phyloP scores from a whole-genome alignment of 1,140 invertebrate genomes.

The Chionoecetes opilio region DNA sequence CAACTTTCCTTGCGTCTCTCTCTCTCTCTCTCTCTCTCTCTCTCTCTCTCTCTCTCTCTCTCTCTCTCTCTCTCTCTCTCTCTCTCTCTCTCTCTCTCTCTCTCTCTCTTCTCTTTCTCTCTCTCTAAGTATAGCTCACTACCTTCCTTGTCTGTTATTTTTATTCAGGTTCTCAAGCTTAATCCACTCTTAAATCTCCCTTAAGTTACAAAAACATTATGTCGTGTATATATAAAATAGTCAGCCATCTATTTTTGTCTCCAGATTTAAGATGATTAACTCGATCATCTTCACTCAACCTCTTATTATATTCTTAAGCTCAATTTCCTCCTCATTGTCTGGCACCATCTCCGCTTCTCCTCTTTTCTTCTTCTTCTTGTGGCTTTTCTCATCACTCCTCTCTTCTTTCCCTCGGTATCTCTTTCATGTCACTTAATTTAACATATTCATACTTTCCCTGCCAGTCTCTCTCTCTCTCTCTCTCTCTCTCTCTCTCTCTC shows the following conservation, averaged over 20 bases:
- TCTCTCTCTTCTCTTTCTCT: background rate
- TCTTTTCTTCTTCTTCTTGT: background rate
- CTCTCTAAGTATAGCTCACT: background rate
- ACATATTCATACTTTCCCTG: background rate
- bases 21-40: conserved; percentile 45
- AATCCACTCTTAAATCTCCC: too few relatives aligned
- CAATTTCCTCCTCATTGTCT: background rate
- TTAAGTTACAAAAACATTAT: too few relatives aligned
- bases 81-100: background rate
- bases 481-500: conserved; percentile 31
- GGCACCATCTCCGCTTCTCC: background rate
- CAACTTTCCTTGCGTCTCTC: background rate
- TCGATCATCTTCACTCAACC: background rate
- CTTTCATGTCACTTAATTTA: background rate
- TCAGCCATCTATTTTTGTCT: too few relatives aligned
- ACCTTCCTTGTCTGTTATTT: too few relatives aligned
- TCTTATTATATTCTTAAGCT: background rate
- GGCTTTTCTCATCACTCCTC: background rate
- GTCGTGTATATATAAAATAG: too few relatives aligned
- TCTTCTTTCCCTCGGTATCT: background rate
- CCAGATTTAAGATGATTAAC: too few relatives aligned
- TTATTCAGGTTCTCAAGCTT: too few relatives aligned
- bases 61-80: background rate
- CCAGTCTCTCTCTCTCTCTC: background rate
- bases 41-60: background rate